phyloP scores from a whole-genome alignment of 1,140 invertebrate genomes.

The Gonatopus flavifemur region DNA sequence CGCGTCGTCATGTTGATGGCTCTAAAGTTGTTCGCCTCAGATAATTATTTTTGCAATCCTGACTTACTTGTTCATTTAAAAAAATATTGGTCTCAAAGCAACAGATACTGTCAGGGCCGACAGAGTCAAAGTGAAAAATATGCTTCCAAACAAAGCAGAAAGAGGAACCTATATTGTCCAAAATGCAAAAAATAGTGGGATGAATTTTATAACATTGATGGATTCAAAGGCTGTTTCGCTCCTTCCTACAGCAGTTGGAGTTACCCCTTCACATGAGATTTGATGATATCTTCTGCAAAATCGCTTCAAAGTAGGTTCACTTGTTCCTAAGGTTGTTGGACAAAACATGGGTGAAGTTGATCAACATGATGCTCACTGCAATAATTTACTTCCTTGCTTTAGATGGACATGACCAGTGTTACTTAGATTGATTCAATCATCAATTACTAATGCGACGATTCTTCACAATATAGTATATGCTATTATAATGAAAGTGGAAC shows the following conservation, averaged over 20 bases:
- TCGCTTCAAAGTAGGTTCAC: background rate
- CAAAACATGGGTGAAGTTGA: conserved; percentile 13
- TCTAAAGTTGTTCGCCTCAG: conserved; percentile 1
- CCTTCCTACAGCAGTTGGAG: conserved; percentile 6
- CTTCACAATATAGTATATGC: conserved; percentile 12
- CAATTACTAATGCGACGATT: conserved; percentile 19
- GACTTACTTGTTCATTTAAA: conserved; percentile 5
- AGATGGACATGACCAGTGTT: conserved; percentile 23
- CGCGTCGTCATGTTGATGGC: conserved; percentile 9
- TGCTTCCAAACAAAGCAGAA: background rate
- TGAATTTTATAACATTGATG: conserved; percentile 9
- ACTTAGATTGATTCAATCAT: conserved; percentile 18
- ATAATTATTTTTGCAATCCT: conserved; percentile 9
- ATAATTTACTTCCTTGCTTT: conserved; percentile 17
- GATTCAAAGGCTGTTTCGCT: conserved; percentile 16
- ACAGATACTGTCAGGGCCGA: background rate
- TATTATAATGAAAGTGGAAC: background rate
- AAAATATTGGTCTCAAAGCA: conserved; percentile 2
- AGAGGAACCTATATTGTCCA: background rate
- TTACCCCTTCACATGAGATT: conserved; percentile 3
- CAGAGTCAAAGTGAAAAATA: background rate
- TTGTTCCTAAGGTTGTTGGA: background rate
- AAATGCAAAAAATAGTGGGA: conserved; percentile 1
- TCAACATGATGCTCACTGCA: conserved; percentile 17
- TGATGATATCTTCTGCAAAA: conserved; percentile 2